Conservation (phyloP, 2,888 invertebrate species). For the Doris montereyensis region DNA sequence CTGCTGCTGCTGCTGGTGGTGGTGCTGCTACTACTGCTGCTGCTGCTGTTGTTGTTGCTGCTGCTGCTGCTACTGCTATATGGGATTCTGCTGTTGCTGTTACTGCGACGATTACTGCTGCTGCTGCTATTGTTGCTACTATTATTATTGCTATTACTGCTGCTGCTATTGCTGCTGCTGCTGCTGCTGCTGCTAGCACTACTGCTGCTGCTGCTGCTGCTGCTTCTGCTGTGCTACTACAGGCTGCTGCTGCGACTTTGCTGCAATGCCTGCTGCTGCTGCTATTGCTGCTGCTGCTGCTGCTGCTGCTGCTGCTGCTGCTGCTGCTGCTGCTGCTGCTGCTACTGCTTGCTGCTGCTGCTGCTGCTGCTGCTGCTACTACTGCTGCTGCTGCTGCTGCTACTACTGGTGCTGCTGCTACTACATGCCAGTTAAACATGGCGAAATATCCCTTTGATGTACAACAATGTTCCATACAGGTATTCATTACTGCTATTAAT, state of each 20-base stretch:
- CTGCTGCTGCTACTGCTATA: slow-evolving; percentile 6
- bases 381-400: neutral
- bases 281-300: neutral
- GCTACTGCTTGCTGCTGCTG: no score
- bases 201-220: no score
- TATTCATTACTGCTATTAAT: no score
- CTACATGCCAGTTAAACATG: neutral
- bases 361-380: neutral
- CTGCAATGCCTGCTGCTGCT: neutral
- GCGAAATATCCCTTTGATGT: neutral
- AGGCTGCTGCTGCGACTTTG: neutral
- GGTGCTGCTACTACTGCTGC: no score
- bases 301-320: neutral
- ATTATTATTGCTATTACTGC: neutral
- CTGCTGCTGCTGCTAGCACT: neutral
- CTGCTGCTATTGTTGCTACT: neutral
- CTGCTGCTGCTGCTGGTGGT: neutral
- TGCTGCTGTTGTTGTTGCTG: neutral
- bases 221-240: no score
- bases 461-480: no score
- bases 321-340: neutral
- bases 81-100: neutral
- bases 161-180: neutral
- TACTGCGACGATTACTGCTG: neutral
- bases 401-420: slow-evolving; percentile 2